A percentile compares a stretch with the other conserved stretches of the same genome.
These are phyloP conservation scores for Criorhina ranunculi DNA, from an alignment of 2,888 invertebrate species.

Conservation along the genomic window DNA sequence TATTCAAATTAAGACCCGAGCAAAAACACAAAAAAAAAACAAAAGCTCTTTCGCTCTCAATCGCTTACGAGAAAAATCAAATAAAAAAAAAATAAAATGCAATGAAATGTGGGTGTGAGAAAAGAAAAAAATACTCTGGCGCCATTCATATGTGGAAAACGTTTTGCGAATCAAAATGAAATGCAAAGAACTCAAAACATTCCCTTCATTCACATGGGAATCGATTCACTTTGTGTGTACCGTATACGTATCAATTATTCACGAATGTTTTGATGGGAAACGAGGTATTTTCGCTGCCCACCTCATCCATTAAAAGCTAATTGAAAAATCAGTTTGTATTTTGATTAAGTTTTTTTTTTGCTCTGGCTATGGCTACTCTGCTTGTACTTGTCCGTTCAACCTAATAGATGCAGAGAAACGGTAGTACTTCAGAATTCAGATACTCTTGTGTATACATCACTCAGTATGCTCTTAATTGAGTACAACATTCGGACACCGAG, in stretches of 20 bases:
- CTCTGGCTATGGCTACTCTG: not conserved
- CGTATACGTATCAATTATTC: conserved; percentile 57
- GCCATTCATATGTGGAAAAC: conserved; percentile 72
- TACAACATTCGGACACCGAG: conserved; percentile 44
- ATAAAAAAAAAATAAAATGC: conserved; percentile 50
- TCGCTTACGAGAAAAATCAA: conserved; percentile 43
- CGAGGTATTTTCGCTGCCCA: conserved; percentile 68
- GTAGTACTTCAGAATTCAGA: conserved; percentile 48
- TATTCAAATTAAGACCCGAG: conserved; percentile 36
- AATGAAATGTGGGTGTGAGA: conserved; percentile 72
- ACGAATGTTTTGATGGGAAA: conserved; percentile 67
- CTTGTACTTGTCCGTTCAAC: conserved; percentile 11
- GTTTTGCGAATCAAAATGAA: conserved; percentile 67
- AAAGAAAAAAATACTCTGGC: conserved; percentile 63
- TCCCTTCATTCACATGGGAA: conserved; percentile 65
- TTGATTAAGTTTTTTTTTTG: conserved; percentile 64
- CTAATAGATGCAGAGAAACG: conserved; percentile 16
- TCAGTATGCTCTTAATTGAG: conserved; percentile 60
- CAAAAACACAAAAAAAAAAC: conserved; percentile 32
- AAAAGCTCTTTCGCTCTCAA: conserved; percentile 34
- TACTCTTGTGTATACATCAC: conserved; percentile 20
- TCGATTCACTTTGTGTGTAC: conserved; percentile 57
- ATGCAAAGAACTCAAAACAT: conserved; percentile 71
- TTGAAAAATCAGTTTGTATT: conserved; percentile 72
- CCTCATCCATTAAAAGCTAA: conserved; percentile 71